phyloP scores from a whole-genome alignment of 1,140 invertebrate genomes.

The Lamellibrachia luymesi region DNA sequence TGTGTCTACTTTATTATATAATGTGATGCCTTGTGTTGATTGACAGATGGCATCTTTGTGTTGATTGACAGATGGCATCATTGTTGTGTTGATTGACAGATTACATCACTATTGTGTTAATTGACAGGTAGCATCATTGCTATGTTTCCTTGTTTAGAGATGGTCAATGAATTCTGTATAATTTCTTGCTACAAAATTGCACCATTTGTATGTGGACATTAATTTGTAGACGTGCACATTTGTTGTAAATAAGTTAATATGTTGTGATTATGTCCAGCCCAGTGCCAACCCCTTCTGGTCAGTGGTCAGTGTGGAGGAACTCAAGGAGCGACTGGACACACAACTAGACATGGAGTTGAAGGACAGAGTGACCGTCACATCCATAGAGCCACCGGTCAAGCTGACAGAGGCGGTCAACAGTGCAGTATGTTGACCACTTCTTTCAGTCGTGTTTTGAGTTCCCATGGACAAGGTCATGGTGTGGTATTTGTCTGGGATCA shows the following conservation, averaged over 20 bases:
- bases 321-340: slow-evolving; percentile 57
- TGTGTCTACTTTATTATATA: too few species aligned
- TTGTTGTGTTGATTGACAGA: too few species aligned
- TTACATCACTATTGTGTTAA: too few species aligned
- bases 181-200: too few species aligned
- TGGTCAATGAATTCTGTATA: too few species aligned
- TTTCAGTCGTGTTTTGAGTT: neutral
- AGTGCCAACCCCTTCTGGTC: slow-evolving; percentile 46
- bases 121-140: too few species aligned
- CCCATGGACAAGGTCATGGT: too few species aligned
- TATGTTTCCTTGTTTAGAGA: too few species aligned
- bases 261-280: neutral
- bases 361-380: slow-evolving; percentile 66
- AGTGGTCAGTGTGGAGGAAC: slow-evolving; percentile 60
- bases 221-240: neutral
- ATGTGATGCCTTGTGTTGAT: too few species aligned
- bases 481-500: neutral
- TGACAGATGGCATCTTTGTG: too few species aligned
- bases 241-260: neutral
- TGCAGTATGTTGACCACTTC: neutral
- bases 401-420: slow-evolving; percentile 19
- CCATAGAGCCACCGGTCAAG: slow-evolving; percentile 62
- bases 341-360: slow-evolving; percentile 71
- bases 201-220: neutral
- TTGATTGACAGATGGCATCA: too few species aligned